A percentile compares a stretch with the other conserved stretches of the same genome.
Evolutionary conservation across 2,797 vertebrate species (phyloP).

Genomic region (Enteromius treurensis): DNA sequence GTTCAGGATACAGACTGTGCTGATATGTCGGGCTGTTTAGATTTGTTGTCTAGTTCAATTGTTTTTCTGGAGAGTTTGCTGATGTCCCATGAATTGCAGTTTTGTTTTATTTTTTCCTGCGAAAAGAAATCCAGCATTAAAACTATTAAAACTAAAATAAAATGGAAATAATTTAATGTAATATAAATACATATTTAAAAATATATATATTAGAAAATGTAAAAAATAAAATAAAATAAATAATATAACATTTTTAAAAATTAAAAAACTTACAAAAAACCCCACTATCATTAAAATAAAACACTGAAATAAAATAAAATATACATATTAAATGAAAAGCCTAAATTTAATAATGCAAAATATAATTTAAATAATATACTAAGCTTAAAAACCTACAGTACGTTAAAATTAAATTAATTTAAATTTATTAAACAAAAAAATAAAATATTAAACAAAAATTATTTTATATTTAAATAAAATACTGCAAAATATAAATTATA

Average conservation of each 20-base stretch:
- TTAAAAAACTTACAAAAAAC: neutral
- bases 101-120: neutral
- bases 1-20: neutral
- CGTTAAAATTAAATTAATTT: neutral
- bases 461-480: neutral
- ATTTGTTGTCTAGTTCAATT: neutral
- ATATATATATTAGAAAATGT: too few species aligned
- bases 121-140: neutral
- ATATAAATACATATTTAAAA: neutral
- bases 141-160: neutral
- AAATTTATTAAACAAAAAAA: too few species aligned
- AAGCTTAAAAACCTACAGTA: neutral
- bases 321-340: neutral
- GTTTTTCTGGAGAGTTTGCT: neutral
- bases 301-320: neutral
- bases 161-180: neutral
- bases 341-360: neutral
- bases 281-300: too few species aligned
- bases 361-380: neutral
- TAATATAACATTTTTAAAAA: neutral
- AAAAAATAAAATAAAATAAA: neutral
- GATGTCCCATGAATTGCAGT: neutral
- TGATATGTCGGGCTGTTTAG: neutral
- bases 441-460: neutral
- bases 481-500: too few species aligned